These are phyloP conservation scores for Macaria liturata DNA, from an alignment of 2,888 invertebrate species.

Conservation along the genomic window DNA sequence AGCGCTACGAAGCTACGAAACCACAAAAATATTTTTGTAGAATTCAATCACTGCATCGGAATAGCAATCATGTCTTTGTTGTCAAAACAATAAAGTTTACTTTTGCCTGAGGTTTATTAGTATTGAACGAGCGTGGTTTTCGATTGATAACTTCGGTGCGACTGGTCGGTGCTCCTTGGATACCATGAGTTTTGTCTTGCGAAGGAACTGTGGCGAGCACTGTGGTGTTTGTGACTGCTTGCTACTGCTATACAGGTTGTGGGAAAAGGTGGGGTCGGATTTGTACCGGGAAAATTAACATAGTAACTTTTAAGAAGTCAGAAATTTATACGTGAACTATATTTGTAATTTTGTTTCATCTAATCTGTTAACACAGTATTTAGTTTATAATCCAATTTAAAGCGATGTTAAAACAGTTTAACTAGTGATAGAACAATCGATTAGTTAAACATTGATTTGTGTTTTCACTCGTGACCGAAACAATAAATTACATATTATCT, in stretches of 20 bases:
- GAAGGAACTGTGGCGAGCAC: conserved; percentile 5
- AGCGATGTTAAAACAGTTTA: too few species aligned
- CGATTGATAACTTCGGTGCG: conserved; percentile 47
- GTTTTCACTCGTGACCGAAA: too few species aligned
- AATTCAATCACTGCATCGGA: neutral
- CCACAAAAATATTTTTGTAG: neutral
- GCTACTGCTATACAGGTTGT: conserved; percentile 10
- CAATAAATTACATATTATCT: too few species aligned
- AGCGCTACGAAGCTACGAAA: conserved; percentile 1
- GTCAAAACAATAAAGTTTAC: conserved; percentile 8
- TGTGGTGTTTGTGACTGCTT: conserved; percentile 1
- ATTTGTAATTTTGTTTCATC: too few species aligned
- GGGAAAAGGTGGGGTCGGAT: neutral
- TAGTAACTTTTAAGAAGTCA: too few species aligned
- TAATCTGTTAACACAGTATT: too few species aligned
- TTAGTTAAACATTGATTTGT: too few species aligned
- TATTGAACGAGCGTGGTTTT: conserved; percentile 42
- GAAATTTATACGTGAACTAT: too few species aligned
- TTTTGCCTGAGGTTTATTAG: neutral
- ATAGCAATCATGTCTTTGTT: conserved; percentile 24
- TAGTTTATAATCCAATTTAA: too few species aligned
- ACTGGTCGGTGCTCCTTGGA: conserved; percentile 55
- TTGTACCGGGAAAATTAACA: too few species aligned
- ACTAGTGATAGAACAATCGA: too few species aligned
- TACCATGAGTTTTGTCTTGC: conserved; percentile 61